phyloP scores from a whole-genome alignment of 2,797 vertebrate species.

The Sylvia borin region DNA sequence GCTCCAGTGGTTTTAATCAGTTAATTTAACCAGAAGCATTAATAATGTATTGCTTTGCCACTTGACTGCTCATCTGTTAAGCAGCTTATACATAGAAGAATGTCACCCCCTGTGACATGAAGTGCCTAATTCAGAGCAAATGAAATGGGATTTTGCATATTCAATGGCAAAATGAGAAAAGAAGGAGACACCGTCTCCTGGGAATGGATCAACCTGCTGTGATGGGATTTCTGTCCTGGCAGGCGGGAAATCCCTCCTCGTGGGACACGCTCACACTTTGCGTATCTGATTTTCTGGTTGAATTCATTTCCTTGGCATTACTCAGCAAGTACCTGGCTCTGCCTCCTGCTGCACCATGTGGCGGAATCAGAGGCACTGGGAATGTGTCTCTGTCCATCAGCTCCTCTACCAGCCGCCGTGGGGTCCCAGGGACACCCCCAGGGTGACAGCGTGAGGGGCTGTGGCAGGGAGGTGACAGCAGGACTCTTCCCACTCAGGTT shows the following conservation, averaged over 20 bases:
- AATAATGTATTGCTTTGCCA: slow-evolving; percentile 80
- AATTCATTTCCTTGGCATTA: neutral
- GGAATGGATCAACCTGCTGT: neutral
- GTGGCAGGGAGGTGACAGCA: fast-evolving
- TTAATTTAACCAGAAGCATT: slow-evolving; percentile 82
- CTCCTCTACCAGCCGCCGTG: fast-evolving
- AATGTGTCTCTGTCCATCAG: fast-evolving
- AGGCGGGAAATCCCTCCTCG: neutral
- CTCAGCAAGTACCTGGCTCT: neutral
- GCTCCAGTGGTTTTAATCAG: slow-evolving; percentile 78
- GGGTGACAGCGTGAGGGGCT: fast-evolving
- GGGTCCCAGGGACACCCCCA: neutral
- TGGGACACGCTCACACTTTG: fast-evolving
- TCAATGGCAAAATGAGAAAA: slow-evolving; percentile 31
- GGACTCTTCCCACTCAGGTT: neutral
- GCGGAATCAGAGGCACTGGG: neutral
- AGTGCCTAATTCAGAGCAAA: slow-evolving; percentile 66
- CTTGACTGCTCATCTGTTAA: slow-evolving; percentile 81
- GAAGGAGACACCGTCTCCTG: neutral
- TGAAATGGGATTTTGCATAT: slow-evolving; percentile 67
- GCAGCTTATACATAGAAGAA: slow-evolving; percentile 70
- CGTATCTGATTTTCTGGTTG: neutral
- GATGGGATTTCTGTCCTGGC: neutral
- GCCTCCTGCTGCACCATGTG: neutral
- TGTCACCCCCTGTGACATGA: slow-evolving; percentile 72